Base-by-base conservation (phyloP, 1,140 invertebrate species). In the Rhopalosiphum padi region DNA sequence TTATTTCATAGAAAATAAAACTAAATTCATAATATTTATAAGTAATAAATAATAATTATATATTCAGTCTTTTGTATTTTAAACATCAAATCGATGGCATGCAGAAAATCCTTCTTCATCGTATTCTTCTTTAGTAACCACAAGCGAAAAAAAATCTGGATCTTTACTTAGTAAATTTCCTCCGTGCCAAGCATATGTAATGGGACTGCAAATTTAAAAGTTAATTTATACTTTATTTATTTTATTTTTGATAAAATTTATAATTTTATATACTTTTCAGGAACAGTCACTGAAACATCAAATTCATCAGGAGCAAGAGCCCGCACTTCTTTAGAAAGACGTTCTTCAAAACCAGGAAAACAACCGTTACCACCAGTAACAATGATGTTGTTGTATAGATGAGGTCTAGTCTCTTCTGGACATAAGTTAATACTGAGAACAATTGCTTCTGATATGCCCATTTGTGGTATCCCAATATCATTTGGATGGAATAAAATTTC, bases 401-500 rank as follows among this genome's bases (percentile, higher is more conserved):
- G 97, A n/a, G 97, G 97, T 95, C 97, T 97, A 93, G 97, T 96
- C 95, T 98, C 97, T 95, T 97, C 96, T 1, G 97, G 97, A 94
- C 98, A 98, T 0, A 95, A 95, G 94, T 97, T 96, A 18, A 99
- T 96, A 22, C 96, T 96, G 94, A 98, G 96, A 55, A 97, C 96
- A 86, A 99, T 97, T 25, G 98, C 97, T 96, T 99, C 99, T 1
- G 97, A 96, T 94, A 99, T 97, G 15, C 99, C 99, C 97, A 99
- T 98, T 95, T 99, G 98, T 87, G 97, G 96, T 90, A 99, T 98
- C 6, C 98, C 98, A 92, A 99, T 97, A 96, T 99, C 99, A 1
- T 98, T 98, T 0, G 99, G 99, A 95, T 98, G 96, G 95, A 99
- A 99, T 21, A 99, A 95, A 37, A 99, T 95, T 96, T 99, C 99